Evolutionary conservation across 2,797 vertebrate genomes (phyloP), one percentile per base, ranked within the genome.

Genomic region (Bovichtus diacanthus): DNA sequence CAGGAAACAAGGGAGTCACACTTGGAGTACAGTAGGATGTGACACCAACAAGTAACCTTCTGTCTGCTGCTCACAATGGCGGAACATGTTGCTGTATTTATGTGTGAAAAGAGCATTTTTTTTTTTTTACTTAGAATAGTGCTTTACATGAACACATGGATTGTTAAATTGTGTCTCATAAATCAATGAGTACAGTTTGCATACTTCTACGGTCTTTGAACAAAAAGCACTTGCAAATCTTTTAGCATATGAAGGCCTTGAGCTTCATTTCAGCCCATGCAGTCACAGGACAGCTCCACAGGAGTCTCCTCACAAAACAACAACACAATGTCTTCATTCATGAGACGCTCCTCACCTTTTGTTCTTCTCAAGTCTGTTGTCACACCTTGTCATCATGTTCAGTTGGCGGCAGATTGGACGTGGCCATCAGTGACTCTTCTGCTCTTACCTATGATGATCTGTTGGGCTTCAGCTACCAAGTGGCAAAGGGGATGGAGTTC

Each of bases 401-500:
- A 99, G 98, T 94, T 87, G 96, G 94, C 0, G 94, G 95, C 86
- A 95, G 95, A 70, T 87, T 95, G 72, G 97, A 96, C 34, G 90
- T 95, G 11, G 90, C 95, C 82, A 97, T 99, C 88, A 97, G 97
- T 0, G 97, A 99, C 80, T 98, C 97, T 25, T 91, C 97, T 0
- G 83, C 94, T 47, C 96, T 99, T 70, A 99, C 96, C 92, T 96
- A 97, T 61, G 95, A 95, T 1, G 98, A 99, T 81, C 95, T 99
- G 6, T 92, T 99, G 88, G 97, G 98, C 75, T 97, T 99, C 94
- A 98, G 98, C 91, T 99, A 97, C 92, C 98, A 99, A 83, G 98
- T 99, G 91, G 98, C 98, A 18, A 97, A 98, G 27, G 98, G 98
- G 83, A 99, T 99, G 98, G 98, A 99, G 80, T 99, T 99, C 91